Conservation (phyloP, 2,797 vertebrate genomes). For the Pristis pectinata region DNA sequence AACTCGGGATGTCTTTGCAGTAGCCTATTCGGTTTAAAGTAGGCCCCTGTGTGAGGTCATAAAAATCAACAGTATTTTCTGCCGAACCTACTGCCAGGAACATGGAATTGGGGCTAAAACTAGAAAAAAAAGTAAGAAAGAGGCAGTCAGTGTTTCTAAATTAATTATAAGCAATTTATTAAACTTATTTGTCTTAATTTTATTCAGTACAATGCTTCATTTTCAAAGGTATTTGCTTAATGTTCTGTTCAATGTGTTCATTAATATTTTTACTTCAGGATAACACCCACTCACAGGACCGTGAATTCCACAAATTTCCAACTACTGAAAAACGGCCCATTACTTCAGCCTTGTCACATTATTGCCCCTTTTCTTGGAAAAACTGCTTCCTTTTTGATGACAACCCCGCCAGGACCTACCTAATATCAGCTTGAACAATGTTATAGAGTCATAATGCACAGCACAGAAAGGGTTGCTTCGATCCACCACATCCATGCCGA, state of each 20-base stretch:
- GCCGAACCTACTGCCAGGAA: slow-evolving; percentile 83
- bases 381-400: no score
- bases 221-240: slow-evolving; percentile 10
- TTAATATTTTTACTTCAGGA: neutral
- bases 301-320: neutral
- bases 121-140: slow-evolving; percentile 47
- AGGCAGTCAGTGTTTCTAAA: neutral
- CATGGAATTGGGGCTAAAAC: slow-evolving; percentile 86
- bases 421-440: neutral
- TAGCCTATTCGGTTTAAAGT: slow-evolving; percentile 85
- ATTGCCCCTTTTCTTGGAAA: neutral
- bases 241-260: neutral
- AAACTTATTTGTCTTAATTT: neutral
- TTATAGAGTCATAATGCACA: neutral
- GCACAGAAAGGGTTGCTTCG: no score
- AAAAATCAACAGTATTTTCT: slow-evolving; percentile 87
- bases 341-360: neutral
- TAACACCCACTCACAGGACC: neutral
- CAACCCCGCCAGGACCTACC: neutral
- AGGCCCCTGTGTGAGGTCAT: slow-evolving; percentile 84
- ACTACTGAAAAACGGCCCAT: neutral
- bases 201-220: neutral
- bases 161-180: neutral
- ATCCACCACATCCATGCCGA: no score
- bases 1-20: slow-evolving; percentile 87